phyloP scores from a whole-genome alignment of 2,797 vertebrate species.

The Gallinago solitaria region DNA sequence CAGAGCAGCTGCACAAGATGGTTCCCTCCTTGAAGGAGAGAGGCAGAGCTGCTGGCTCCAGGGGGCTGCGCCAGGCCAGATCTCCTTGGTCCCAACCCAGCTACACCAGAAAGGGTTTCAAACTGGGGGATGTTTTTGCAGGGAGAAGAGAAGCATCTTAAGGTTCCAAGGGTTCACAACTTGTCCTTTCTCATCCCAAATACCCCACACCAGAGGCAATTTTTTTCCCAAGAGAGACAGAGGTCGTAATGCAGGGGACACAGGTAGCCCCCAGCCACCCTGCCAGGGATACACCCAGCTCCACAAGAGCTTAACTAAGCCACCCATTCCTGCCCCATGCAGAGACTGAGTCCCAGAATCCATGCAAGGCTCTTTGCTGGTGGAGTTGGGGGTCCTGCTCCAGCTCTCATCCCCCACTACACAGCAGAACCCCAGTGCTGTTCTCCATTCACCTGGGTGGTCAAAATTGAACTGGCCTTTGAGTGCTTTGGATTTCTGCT shows the following conservation, averaged over 20 bases:
- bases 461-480: constrained; percentile 99
- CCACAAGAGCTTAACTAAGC: neutral
- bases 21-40: neutral
- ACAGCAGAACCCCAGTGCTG: neutral
- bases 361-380: neutral
- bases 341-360: neutral
- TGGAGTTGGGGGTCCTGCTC: neutral
- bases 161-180: neutral
- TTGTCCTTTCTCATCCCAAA: neutral
- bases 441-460: constrained; percentile 88
- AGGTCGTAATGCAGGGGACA: neutral
- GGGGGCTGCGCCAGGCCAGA: neutral
- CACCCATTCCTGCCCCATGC: neutral
- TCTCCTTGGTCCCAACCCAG: neutral
- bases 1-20: neutral
- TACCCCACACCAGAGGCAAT: neutral
- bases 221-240: neutral
- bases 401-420: neutral
- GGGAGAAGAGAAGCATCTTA: neutral
- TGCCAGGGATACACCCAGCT: neutral
- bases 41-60: neutral
- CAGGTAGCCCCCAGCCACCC: neutral
- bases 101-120: neutral
- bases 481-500: constrained; percentile 93
- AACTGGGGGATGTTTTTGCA: neutral